Evolutionary conservation across 1,140 invertebrate genomes (phyloP), one percentile per base, ranked within the genome.

Genomic region (Drosophila kohkoa): DNA sequence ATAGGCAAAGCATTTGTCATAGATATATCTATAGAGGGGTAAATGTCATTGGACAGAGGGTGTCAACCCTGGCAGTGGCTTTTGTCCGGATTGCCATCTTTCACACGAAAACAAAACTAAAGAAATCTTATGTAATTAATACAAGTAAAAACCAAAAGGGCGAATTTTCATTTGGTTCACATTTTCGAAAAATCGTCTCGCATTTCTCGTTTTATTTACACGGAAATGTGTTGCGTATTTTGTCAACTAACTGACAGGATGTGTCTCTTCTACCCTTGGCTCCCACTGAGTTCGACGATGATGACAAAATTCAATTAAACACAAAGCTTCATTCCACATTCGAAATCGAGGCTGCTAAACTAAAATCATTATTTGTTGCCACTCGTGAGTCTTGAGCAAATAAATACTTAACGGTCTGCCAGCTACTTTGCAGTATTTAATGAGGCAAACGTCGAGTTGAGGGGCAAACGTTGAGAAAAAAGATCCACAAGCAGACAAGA

Each of bases 1-100:
- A 78, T 70, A 16, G 72, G 20, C 48, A 51, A 63, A 66, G 65
- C 67, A 79, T 79, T 79, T 79, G 76, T 79, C 76, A 79, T 79
- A 79, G 73, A 77, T 64, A 77, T 20, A 20, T 10, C 3, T 25
- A 15, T 28, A 49, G 51, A 11, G 41, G 51, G 32, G 41, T 49
- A 49, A 28, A 28, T 25, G 48, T n/a, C 30, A 45, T 25, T 15
- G 28, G 32, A 8, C 20, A 5, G 11, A 46, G 64, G 70, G 71
- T 67, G 71, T 46, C 64, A 68, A 74, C 65, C 38, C 63, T 59
- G 70, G 38, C 70, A 58, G 54, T 35, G 7, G 32, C 35, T 38
- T 51, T 52, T 48, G 46, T 52, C 28, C 6, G 46, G 46, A 67
- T 11, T 52, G 70, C 54, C 43, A 49, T 57, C 38, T 58, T 74